phyloP scores from a whole-genome alignment of 2,113 vertebrate species.

The Phylloscopus whistleri region DNA sequence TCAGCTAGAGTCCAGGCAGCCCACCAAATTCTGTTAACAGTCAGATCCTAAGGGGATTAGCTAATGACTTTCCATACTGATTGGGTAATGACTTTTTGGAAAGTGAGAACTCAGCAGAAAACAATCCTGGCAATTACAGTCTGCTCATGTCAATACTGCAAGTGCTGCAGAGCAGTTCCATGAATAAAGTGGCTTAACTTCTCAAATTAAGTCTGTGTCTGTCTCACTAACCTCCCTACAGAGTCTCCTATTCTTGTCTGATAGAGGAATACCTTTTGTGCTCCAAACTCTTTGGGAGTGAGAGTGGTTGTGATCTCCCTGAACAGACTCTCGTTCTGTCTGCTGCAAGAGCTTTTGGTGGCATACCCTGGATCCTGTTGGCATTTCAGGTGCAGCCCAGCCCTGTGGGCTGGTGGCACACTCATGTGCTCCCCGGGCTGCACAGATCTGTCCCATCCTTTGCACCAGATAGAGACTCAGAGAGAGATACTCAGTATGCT shows the following conservation, averaged over 20 bases:
- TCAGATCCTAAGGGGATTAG: constrained; percentile 31
- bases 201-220: background rate
- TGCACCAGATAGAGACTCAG: background rate
- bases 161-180: constrained; percentile 15
- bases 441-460: background rate
- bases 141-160: constrained; percentile 33
- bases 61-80: constrained; percentile 59
- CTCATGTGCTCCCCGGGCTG: background rate
- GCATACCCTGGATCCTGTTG: background rate
- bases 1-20: background rate
- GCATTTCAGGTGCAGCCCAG: background rate
- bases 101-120: constrained; percentile 62
- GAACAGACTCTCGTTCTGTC: background rate
- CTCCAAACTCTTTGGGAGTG: background rate
- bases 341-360: background rate
- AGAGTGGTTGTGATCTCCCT: background rate
- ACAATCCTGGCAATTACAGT: constrained; percentile 58
- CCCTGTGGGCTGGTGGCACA: background rate
- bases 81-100: constrained; percentile 55
- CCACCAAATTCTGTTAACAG: constrained; percentile 34
- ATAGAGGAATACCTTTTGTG: background rate
- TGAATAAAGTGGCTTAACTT: constrained; percentile 44
- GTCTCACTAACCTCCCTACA: background rate
- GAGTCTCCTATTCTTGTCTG: background rate
- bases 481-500: background rate